A percentile compares a stretch with the other conserved stretches of the same genome.
Evolutionary conservation across 2,888 invertebrate species (phyloP).

Genomic region (Noctua pronuba): DNA sequence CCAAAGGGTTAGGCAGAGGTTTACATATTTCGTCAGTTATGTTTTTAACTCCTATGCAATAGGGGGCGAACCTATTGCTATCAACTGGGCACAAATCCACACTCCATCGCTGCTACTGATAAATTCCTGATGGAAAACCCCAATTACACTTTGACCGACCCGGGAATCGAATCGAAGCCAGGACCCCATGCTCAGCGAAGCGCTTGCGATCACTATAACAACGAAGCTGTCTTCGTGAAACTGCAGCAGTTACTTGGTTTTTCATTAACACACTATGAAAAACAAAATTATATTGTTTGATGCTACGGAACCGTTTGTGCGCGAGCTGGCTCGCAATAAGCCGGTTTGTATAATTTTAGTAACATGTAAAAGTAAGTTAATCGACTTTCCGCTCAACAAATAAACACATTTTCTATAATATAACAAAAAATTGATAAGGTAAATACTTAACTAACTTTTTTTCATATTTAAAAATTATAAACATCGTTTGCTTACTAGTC

Average conservation of each 20-base stretch:
- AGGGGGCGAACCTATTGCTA: neutral
- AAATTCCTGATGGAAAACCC: neutral
- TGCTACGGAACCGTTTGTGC: neutral
- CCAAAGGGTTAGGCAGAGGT: neutral
- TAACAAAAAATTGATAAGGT: neutral
- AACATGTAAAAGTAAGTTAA: neutral
- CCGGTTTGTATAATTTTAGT: neutral
- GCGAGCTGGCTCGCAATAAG: neutral
- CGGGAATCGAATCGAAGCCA: neutral
- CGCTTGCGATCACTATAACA: neutral
- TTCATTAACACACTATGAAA: neutral
- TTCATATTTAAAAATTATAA: neutral
- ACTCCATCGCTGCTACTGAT: neutral
- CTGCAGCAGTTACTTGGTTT: neutral
- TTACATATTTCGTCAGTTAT: neutral
- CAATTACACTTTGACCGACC: neutral
- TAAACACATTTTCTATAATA: neutral
- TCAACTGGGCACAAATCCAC: neutral
- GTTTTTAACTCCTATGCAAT: neutral
- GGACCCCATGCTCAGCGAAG: neutral
- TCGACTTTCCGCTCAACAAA: neutral
- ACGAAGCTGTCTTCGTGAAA: neutral
- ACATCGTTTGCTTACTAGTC: neutral
- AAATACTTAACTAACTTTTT: neutral
- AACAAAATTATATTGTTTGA: neutral